phyloP scores from a whole-genome alignment of 2,888 invertebrate genomes.

The Pandemis cinnamomeana region DNA sequence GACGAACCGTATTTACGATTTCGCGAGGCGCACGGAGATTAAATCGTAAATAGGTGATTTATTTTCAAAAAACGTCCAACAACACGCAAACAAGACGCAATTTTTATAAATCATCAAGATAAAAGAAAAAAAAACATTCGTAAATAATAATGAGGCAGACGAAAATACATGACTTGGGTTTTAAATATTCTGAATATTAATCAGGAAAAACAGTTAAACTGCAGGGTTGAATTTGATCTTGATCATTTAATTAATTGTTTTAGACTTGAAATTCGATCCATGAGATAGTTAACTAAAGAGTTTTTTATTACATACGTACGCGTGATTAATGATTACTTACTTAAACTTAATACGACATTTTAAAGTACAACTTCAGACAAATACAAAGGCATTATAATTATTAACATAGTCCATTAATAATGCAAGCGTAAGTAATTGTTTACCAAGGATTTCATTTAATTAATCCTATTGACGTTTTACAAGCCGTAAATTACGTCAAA shows the following conservation, averaged over 20 bases:
- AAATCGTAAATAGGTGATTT: constrained; percentile 7
- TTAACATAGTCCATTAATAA: background rate
- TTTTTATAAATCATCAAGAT: constrained; percentile 1
- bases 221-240: too few relatives aligned
- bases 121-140: background rate
- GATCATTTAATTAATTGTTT: too few relatives aligned
- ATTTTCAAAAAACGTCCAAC: background rate
- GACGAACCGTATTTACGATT: background rate
- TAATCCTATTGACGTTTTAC: constrained; percentile 14
- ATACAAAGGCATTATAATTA: too few relatives aligned
- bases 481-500: constrained; percentile 6
- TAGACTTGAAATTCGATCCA: too few relatives aligned
- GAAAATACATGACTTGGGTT: background rate
- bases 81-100: background rate
- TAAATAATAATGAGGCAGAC: background rate
- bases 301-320: too few relatives aligned
- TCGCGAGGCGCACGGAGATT: background rate
- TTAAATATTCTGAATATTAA: background rate
- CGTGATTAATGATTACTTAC: too few relatives aligned
- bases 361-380: too few relatives aligned
- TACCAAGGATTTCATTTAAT: background rate
- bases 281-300: too few relatives aligned
- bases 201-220: background rate
- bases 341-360: too few relatives aligned
- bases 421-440: background rate